Evolutionary conservation across 2,797 vertebrate genomes (phyloP).

Genomic region (Clangula hyemalis): DNA sequence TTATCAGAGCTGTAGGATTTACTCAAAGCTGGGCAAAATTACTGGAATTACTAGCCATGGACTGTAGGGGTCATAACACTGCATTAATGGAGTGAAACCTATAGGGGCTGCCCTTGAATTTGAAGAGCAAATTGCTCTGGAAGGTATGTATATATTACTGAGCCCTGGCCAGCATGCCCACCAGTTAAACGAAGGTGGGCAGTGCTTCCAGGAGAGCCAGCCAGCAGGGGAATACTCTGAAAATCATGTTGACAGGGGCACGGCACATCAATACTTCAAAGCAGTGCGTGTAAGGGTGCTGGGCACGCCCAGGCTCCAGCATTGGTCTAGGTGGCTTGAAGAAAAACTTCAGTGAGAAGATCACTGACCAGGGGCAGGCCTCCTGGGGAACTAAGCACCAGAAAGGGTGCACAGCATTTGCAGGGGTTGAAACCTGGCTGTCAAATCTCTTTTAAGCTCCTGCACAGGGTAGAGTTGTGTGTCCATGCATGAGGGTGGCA

Average conservation of each 20-base stretch:
- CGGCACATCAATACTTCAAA: rapidly evolving
- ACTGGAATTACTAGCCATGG: neutral
- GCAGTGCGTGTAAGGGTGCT: neutral
- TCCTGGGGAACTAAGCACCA: neutral
- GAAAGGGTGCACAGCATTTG: neutral
- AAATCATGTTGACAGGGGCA: neutral
- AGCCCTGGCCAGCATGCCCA: neutral
- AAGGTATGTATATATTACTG: rapidly evolving
- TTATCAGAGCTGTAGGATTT: neutral
- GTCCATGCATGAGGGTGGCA: neutral
- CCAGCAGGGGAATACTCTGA: neutral
- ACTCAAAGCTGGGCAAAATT: neutral
- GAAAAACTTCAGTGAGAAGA: neutral
- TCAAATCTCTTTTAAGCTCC: neutral
- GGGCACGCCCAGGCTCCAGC: neutral
- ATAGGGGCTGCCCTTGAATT: neutral
- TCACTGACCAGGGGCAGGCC: neutral
- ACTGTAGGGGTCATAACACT: neutral
- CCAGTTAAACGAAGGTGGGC: rapidly evolving
- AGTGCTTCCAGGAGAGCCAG: neutral
- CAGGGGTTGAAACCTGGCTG: neutral
- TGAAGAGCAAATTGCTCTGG: neutral
- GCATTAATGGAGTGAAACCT: neutral
- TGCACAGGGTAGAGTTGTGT: neutral
- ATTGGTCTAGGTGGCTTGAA: neutral